These are phyloP conservation scores for Leuciscus waleckii DNA, from an alignment of 2,797 vertebrate species.

Conservation along the genomic window DNA sequence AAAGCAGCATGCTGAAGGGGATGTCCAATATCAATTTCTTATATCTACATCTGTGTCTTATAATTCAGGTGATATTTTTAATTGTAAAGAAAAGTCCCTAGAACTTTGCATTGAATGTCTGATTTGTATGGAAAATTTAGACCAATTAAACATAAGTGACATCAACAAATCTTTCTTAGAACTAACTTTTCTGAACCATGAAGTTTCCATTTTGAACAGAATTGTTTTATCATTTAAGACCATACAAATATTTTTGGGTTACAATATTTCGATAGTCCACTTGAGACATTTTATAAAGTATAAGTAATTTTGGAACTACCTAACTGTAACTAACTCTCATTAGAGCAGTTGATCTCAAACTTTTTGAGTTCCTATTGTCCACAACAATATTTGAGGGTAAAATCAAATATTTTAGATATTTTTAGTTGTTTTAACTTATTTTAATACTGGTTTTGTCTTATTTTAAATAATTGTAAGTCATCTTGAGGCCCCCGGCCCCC, in stretches of 20 bases:
- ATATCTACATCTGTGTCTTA: slow-evolving; percentile 11
- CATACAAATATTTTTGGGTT: no score
- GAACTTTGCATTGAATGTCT: background rate
- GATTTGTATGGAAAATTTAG: background rate
- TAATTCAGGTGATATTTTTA: background rate
- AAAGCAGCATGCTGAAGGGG: slow-evolving; percentile 48
- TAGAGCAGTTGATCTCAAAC: background rate
- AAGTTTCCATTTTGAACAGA: no score
- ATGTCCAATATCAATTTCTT: slow-evolving; percentile 44
- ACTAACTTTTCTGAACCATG: background rate
- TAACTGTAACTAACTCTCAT: background rate
- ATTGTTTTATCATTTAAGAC: background rate
- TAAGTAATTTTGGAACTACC: background rate
- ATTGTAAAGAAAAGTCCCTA: slow-evolving; percentile 6
- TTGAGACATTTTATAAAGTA: background rate
- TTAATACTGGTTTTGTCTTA: background rate
- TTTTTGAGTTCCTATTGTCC: background rate
- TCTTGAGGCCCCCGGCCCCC: background rate
- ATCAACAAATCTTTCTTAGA: background rate
- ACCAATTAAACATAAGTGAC: background rate
- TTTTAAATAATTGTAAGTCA: background rate
- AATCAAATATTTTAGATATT: background rate
- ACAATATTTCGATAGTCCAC: no score
- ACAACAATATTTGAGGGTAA: no score
- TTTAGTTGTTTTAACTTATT: background rate